Percentiles rank a stretch among this genome's conserved stretches.
These are phyloP conservation scores for Gymnocypris eckloni DNA, from an alignment of 2,797 vertebrate genomes.

Conservation along the genomic window DNA sequence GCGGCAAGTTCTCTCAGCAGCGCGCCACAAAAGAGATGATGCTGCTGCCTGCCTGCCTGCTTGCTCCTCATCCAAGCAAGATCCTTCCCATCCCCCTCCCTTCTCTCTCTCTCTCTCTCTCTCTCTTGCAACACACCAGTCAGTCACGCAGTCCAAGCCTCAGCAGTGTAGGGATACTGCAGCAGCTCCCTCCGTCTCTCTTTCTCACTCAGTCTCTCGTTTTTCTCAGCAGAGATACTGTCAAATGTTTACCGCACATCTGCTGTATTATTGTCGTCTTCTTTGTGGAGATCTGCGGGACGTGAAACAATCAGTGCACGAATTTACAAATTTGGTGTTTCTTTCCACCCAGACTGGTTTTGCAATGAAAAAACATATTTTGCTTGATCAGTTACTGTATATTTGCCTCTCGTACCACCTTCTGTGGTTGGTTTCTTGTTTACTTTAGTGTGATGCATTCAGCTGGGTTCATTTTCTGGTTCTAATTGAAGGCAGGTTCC, in stretches of 20 bases:
- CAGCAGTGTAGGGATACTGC: slow-evolving; percentile 73
- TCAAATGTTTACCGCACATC: slow-evolving; percentile 26
- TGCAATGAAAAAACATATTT: not conserved
- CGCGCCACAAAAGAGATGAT: slow-evolving; percentile 72
- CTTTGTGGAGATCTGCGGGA: slow-evolving; percentile 52
- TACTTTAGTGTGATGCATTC: not conserved
- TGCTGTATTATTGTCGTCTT: slow-evolving; percentile 16
- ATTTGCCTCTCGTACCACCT: not conserved
- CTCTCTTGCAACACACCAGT: slow-evolving; percentile 70
- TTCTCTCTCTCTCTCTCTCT: slow-evolving; percentile 41
- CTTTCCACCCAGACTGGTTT: not conserved
- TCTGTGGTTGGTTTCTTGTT: not conserved
- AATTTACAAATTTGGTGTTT: not conserved
- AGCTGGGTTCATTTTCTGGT: slow-evolving; percentile 20
- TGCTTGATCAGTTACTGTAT: not conserved
- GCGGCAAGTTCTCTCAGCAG: slow-evolving; percentile 52
- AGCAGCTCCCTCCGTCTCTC: slow-evolving; percentile 69
- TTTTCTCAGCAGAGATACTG: slow-evolving; percentile 63
- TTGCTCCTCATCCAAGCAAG: slow-evolving; percentile 75
- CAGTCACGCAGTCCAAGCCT: slow-evolving; percentile 76
- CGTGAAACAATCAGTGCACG: slow-evolving; percentile 1
- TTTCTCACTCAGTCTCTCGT: slow-evolving; percentile 62
- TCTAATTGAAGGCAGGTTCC: slow-evolving; percentile 27
- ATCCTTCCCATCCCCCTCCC: slow-evolving; percentile 69
- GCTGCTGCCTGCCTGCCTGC: slow-evolving; percentile 76